These are phyloP conservation scores for Formica exsecta DNA, from an alignment of 1,140 invertebrate genomes.

Conservation along the genomic window DNA sequence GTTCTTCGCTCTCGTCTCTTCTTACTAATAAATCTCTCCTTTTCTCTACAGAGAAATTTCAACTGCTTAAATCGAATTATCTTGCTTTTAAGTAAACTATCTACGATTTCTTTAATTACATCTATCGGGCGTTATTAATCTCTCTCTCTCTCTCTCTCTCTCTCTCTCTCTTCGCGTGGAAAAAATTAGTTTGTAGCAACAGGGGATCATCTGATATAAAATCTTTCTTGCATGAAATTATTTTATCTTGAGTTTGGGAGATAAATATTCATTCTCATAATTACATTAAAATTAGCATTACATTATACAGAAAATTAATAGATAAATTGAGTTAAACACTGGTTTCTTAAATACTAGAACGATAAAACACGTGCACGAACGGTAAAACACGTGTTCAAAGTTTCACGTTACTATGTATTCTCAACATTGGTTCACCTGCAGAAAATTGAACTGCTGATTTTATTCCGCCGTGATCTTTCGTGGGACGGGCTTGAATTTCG, in stretches of 20 bases:
- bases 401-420: constrained; percentile 9
- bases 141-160: no score
- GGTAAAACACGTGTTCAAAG: constrained; percentile 2
- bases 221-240: neutral
- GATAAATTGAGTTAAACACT: neutral
- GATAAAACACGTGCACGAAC: constrained; percentile 30
- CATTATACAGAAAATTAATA: constrained; percentile 3
- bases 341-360: neutral
- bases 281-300: neutral
- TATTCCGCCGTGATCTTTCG: constrained; percentile 70
- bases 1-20: constrained; percentile 5
- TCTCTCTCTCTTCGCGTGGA: no score
- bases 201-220: no score
- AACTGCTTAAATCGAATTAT: neutral
- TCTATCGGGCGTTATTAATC: no score
- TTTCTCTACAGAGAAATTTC: neutral
- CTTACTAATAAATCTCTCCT: neutral
- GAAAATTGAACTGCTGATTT: constrained; percentile 68
- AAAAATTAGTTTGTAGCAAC: neutral
- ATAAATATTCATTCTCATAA: neutral
- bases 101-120: neutral
- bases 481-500: constrained; percentile 81
- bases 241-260: neutral
- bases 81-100: neutral
- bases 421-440: constrained; percentile 63